Evolutionary conservation across 2,113 vertebrate genomes (phyloP), one percentile per base, ranked within the genome.

Genomic region (Beaufortia kweichowensis): DNA sequence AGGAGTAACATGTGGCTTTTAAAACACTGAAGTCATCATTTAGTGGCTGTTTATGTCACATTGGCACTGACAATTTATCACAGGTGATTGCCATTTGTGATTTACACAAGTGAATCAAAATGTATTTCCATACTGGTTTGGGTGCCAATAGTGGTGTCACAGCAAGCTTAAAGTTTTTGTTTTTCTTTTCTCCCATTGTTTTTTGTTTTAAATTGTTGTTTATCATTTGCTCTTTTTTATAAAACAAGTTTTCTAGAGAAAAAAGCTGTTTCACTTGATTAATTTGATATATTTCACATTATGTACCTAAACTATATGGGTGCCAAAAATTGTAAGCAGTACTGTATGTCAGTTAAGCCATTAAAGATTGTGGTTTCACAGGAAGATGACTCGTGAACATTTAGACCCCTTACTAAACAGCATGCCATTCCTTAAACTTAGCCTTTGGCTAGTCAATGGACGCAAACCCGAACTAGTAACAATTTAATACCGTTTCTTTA

Each of bases 61-160:
- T 77, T 33, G 33, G 60, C 50, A 65, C 50, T 24, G 67, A 65
- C 31, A 65, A 61, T 69, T 60, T 60, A 65, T 63, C 48, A 73
- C 17, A 79, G 48, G 29, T 79, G 48, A 73, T 61, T 77, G 24
- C 65, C 23, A 64, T 56, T 64, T 48, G 21, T 41, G 29, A 53
- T 72, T 43, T 35, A 55, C 53, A 78, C 26, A 78, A 26, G 3
- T 31, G 39, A 70, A 24, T 69, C 21, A 28, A 39, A 73, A 73
- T 60, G 55, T 43, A 24, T 59, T 60, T 59, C 31, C 69, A 73
- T 60, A 43, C 69, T 60, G 70, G 43, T 73, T 73, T 46, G n/a
- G 50, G 50, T 23, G 50, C 50, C n/a, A 55, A 11, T 55, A 23
- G 19, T n/a, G 21, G 2, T 55, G n/a, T 21, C 50, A 55, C 50